These are phyloP conservation scores for Sterrhoptilus dennistouni DNA, from an alignment of 2,113 vertebrate species.

Conservation along the genomic window DNA sequence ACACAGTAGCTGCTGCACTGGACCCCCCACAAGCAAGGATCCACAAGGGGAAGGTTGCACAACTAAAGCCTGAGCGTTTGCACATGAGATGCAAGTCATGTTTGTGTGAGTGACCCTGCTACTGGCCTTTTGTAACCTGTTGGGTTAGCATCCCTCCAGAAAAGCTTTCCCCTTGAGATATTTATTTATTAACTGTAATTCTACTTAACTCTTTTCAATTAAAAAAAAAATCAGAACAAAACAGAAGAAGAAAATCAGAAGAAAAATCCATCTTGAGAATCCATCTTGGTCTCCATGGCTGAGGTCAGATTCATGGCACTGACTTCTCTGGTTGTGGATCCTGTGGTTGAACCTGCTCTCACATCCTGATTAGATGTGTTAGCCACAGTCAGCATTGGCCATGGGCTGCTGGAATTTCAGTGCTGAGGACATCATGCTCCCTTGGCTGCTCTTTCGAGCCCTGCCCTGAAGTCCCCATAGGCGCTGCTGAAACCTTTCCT, in stretches of 20 bases:
- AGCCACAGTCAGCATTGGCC: not conserved
- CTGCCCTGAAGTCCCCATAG: not conserved
- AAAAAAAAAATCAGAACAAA: not conserved
- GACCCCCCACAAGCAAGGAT: not conserved
- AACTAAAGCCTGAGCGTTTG: fast-evolving
- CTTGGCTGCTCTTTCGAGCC: fast-evolving
- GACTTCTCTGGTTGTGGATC: not conserved
- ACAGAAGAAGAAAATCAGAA: not conserved
- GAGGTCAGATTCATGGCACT: too few species aligned
- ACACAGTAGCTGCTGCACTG: not conserved
- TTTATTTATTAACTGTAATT: not conserved
- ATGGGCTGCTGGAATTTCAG: fast-evolving
- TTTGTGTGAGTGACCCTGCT: not conserved
- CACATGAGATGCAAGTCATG: fast-evolving
- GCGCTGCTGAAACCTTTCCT: fast-evolving
- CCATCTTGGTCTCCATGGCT: not conserved
- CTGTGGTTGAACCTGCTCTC: fast-evolving
- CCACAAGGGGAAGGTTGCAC: fast-evolving
- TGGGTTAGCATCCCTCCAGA: not conserved
- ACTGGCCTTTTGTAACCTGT: not conserved
- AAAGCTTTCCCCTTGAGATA: not conserved
- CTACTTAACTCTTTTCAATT: not conserved
- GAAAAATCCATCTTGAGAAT: not conserved
- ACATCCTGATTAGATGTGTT: not conserved
- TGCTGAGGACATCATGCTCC: fast-evolving